Base-by-base conservation (phyloP, 2,888 invertebrate species). In the Drosophila nr. perissopoda region DNA sequence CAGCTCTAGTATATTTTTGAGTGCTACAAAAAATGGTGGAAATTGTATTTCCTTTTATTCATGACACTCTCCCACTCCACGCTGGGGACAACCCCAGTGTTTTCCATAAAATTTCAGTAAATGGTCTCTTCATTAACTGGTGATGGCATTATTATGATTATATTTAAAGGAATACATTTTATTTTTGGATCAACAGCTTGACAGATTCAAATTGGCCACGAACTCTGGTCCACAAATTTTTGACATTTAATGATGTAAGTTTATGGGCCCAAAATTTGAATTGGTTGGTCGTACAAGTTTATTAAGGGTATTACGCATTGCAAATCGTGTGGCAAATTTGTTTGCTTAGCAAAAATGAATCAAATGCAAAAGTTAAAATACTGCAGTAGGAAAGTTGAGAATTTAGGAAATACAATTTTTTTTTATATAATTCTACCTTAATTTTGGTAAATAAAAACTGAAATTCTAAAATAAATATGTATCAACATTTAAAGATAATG, bases 201-300 rank as follows among this genome's bases (percentile, higher is more conserved):
- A 34, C 18, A 16, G 29, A 48, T 48, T 51, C 51, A 49, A 86
- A 83, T 83, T 77, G 83, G 40, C 29, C 89, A 88, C 89, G 87
- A 75, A 70, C 69, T 69, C 56, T 27, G 29, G 48, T 8, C 54
- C 54, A 42, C 33, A 81, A 70, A 81, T 71, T 60, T 84, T 81
- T 75, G n/a, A 84, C 75, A 63, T 63, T 63, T 49, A 75, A 87
- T 87, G 84, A 62, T 54, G 5, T 66, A 54, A 66, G 58, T 74
- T 81, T 72, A 63, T 61, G 61, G 31, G 52, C 21, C 42, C 48
- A 49, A 61, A 71, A 61, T 76, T 57, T 42, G 16, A 40, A 56
- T 25, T 42, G 40, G 31, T 25, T 33, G 33, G 16, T 10, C n/a
- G 27, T 29, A n/a, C 34, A 42, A 51, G 18, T 25, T 31, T 34